Conservation (phyloP, 2,797 vertebrate genomes). For the Hapalemur alaotrensis region DNA sequence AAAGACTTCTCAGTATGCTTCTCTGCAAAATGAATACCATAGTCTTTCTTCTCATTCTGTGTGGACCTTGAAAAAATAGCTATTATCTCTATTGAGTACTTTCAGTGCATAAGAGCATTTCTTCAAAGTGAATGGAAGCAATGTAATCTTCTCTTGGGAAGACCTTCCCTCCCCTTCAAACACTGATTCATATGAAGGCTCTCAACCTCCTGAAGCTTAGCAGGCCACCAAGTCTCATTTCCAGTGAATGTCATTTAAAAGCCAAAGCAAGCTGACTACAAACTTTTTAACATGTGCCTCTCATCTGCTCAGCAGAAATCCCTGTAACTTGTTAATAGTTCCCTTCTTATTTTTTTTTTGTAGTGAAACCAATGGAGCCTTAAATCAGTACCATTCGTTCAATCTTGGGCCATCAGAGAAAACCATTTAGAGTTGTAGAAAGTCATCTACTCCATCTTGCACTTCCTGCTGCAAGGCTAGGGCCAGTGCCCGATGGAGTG, state of each 20-base stretch:
- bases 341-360: background rate
- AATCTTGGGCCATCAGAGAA: slow-evolving; percentile 60
- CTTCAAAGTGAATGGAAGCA: slow-evolving; percentile 16
- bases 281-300: slow-evolving; percentile 71
- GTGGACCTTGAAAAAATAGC: background rate
- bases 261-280: slow-evolving; percentile 75
- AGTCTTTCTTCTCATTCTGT: background rate
- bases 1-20: slow-evolving; percentile 30
- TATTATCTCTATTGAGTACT: background rate
- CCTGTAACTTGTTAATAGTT: slow-evolving; percentile 72
- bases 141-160: background rate
- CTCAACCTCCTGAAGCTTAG: slow-evolving; percentile 5
- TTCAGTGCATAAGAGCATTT: background rate
- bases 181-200: background rate
- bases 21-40: background rate
- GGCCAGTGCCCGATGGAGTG: background rate
- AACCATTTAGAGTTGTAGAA: slow-evolving; percentile 70
- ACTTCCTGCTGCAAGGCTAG: background rate
- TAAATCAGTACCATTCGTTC: slow-evolving; percentile 64
- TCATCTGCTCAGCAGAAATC: slow-evolving; percentile 74
- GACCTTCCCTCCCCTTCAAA: slow-evolving; percentile 7
- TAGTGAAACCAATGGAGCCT: slow-evolving; percentile 70
- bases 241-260: slow-evolving; percentile 69
- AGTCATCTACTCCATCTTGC: slow-evolving; percentile 18
- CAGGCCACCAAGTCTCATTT: slow-evolving; percentile 72